These are phyloP conservation scores for Sepiola atlantica DNA, from an alignment of 2,888 invertebrate genomes.

Conservation along the genomic window DNA sequence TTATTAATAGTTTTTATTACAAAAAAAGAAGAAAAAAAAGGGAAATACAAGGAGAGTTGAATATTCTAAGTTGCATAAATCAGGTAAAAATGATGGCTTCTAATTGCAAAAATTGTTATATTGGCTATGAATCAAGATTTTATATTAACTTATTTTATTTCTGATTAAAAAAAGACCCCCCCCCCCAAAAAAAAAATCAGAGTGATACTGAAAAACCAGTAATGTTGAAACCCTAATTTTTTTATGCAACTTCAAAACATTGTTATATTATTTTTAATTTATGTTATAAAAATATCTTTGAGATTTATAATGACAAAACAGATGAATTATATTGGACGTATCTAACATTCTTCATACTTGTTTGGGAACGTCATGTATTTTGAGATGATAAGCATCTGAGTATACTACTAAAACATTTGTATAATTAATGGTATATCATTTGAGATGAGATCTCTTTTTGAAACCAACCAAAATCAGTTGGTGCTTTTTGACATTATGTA, in stretches of 20 bases:
- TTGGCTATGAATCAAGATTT: background rate
- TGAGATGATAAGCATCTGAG: background rate
- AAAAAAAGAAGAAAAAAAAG: background rate
- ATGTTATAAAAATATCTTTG: background rate
- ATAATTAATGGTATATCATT: too few species aligned
- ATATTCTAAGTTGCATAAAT: background rate
- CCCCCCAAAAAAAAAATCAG: background rate
- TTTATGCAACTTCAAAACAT: background rate
- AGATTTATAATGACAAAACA: background rate
- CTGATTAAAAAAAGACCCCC: background rate
- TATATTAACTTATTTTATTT: background rate
- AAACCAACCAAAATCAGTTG: too few species aligned
- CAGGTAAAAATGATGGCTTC: background rate
- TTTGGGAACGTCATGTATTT: background rate
- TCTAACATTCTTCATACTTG: background rate
- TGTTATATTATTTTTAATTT: background rate
- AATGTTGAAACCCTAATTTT: background rate
- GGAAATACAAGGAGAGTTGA: background rate
- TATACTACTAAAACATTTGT: too few species aligned
- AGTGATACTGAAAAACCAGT: background rate
- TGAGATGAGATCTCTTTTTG: too few species aligned
- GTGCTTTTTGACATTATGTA: too few species aligned
- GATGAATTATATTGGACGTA: too few species aligned
- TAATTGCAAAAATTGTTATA: background rate
- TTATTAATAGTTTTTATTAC: too few species aligned